Evolutionary conservation across 2,113 vertebrate species (phyloP).

Genomic region (Pedionomus torquatus): DNA sequence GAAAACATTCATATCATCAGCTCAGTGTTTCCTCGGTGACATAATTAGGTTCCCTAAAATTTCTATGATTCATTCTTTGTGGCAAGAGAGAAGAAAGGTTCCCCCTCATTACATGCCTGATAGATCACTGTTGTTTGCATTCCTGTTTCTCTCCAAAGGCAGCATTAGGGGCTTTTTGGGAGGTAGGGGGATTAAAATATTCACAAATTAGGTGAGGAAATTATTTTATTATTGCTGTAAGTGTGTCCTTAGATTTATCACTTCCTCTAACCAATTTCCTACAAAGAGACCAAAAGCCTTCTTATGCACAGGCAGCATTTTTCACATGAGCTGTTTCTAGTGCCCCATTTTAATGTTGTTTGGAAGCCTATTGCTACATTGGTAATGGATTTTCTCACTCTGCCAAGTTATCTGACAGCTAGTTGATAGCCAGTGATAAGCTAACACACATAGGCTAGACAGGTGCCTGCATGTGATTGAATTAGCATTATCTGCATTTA

Average conservation of each 20-base stretch:
- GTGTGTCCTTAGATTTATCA: not conserved
- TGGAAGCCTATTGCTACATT: not conserved
- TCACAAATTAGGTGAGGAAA: not conserved
- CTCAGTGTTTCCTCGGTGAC: not conserved
- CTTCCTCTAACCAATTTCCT: not conserved
- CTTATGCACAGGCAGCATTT: not conserved
- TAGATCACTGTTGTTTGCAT: not conserved
- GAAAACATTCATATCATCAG: constrained; percentile 3
- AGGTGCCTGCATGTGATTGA: not conserved
- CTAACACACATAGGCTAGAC: not conserved
- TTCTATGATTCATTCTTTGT: not conserved
- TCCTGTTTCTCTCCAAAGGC: not conserved
- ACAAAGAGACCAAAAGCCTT: not conserved
- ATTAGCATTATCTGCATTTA: not conserved
- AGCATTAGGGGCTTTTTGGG: not conserved
- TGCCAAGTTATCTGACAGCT: not conserved
- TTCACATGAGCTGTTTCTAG: constrained; percentile 6
- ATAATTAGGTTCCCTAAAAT: constrained; percentile 31
- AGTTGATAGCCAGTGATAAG: constrained; percentile 3
- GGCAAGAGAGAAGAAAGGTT: not conserved
- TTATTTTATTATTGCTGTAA: not conserved
- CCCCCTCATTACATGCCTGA: not conserved
- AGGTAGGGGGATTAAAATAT: not conserved
- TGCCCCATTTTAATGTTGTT: not conserved
- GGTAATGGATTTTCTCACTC: constrained; percentile 41